phyloP scores from a whole-genome alignment of 1,140 invertebrate species.

The Colletes gigas region DNA sequence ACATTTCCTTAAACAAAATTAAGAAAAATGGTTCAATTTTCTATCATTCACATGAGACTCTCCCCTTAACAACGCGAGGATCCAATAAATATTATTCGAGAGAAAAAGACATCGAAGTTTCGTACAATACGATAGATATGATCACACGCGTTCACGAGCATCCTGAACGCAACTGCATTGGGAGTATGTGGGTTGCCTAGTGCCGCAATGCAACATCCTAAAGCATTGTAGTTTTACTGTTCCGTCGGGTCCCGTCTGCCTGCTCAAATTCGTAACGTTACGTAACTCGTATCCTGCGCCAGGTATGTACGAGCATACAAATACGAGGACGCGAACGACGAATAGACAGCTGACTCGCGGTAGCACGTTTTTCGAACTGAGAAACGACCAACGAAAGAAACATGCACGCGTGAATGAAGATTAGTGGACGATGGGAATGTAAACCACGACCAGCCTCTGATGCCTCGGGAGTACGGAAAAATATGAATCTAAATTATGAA shows the following conservation, averaged over 20 bases:
- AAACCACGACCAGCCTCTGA: not conserved
- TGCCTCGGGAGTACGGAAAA: not conserved
- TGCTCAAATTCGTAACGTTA: slow-evolving; percentile 39
- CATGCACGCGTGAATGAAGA: too few relatives aligned
- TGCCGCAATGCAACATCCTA: slow-evolving; percentile 15
- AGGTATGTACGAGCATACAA: not conserved
- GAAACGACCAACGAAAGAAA: too few relatives aligned
- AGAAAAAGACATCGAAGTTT: not conserved
- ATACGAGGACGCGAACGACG: not conserved
- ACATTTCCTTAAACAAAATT: too few relatives aligned
- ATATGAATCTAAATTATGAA: not conserved
- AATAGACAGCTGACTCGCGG: too few relatives aligned
- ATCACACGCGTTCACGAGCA: not conserved
- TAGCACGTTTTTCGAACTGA: too few relatives aligned
- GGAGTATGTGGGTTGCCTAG: slow-evolving; percentile 1
- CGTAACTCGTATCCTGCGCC: slow-evolving; percentile 15
- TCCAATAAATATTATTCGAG: too few relatives aligned
- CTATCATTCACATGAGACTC: too few relatives aligned
- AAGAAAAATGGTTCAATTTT: too few relatives aligned
- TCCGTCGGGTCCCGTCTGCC: slow-evolving; percentile 26
- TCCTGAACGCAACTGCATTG: not conserved
- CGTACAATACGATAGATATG: not conserved
- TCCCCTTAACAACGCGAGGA: too few relatives aligned
- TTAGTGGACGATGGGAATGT: too few relatives aligned
- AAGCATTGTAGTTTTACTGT: slow-evolving; percentile 33